Evolutionary conservation across 1,140 invertebrate genomes (phyloP).

Genomic region (Conus betulinus): DNA sequence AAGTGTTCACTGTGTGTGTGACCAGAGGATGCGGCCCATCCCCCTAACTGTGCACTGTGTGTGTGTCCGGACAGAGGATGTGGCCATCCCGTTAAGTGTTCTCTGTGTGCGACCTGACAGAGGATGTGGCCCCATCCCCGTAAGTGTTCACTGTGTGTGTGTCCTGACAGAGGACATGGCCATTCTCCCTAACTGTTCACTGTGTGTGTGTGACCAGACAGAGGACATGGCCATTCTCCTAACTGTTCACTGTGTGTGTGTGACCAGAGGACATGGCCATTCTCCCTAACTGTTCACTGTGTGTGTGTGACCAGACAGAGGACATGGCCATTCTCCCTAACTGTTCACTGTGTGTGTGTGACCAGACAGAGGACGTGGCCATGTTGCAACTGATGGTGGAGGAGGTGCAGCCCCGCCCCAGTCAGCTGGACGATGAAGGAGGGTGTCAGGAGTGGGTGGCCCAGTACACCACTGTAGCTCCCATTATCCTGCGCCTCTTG

Average conservation of each 20-base stretch:
- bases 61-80: too few relatives aligned
- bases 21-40: too few relatives aligned
- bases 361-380: conserved; percentile 18
- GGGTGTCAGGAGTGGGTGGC: conserved; percentile 21
- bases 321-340: neutral
- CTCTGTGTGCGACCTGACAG: too few relatives aligned
- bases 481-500: conserved; percentile 24
- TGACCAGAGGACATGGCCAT: too few relatives aligned
- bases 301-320: neutral
- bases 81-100: too few relatives aligned
- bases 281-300: too few relatives aligned
- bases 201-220: conserved; percentile 20
- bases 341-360: too few relatives aligned
- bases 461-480: conserved; percentile 15
- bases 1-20: too few relatives aligned
- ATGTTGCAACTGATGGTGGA: conserved; percentile 32
- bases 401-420: conserved; percentile 21
- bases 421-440: conserved; percentile 21
- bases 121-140: too few relatives aligned
- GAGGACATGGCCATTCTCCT: neutral
- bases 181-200: too few relatives aligned
- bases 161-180: neutral
- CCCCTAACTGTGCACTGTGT: too few relatives aligned
- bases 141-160: neutral
- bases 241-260: too few relatives aligned